Evolutionary conservation across 2,888 invertebrate genomes (phyloP), one percentile per base, ranked within the genome.

Genomic region (Melanostoma scalare): DNA sequence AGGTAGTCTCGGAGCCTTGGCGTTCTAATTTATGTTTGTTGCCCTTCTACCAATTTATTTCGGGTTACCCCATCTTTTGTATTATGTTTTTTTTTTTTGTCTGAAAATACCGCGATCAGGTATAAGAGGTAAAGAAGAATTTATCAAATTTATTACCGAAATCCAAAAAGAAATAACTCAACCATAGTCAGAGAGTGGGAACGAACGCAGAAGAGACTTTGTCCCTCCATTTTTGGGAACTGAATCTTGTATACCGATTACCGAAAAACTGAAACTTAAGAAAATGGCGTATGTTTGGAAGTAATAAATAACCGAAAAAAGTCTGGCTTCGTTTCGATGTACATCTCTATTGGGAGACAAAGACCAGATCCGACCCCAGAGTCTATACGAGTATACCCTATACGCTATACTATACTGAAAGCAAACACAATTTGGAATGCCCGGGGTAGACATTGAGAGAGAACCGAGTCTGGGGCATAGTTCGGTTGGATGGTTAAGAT

Each of bases 71-170:
- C 68, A 48, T 72, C 71, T 55, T 38, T 56, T 33, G 35, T 60
- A 6, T 56, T 38, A n/a, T n/a, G 6, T 6, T n/a, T 52, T 38
- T 50, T 50, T 35, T 48, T 40, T 63, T 40, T 73, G 63, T 78
- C 78, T 78, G 65, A 82, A 72, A 78, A 69, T 78, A 73, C 82
- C 82, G 82, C 78, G 78, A 67, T 78, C 82, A 84, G 84, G 84
- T 84, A 84, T 55, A 56, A 67, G 46, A 76, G n/a, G 68, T 46
- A 48, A 74, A 84, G 35, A 72, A 85, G 87, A 88, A 88, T 89
- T 89, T 88, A 89, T 89, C 89, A 87, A 88, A 89, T 89, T 89
- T 89, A 89, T 89, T 88, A 87, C 89, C 87, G 82, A 78, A 87
- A 88, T 79, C 84, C 79, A 85, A 78, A 85, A 87, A 67, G 84